A percentile compares a stretch with the other conserved stretches of the same genome.
Evolutionary conservation across 2,888 invertebrate genomes (phyloP).

Genomic region (Oligia latruncula): DNA sequence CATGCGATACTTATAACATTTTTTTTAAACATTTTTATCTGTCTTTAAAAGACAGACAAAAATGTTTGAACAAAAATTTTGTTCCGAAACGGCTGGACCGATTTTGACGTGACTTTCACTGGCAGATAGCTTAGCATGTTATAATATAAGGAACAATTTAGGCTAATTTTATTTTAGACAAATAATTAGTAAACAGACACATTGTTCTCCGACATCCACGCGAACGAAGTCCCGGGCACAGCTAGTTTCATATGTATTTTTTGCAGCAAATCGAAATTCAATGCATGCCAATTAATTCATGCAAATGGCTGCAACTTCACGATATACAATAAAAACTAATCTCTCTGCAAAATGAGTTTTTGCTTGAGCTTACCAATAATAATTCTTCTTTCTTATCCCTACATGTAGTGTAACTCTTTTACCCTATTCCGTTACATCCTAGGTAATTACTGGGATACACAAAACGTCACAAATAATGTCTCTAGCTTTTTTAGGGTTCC

Average conservation of each 20-base stretch:
- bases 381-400: conserved; percentile 12
- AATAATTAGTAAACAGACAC: no score
- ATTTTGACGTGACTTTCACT: no score
- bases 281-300: conserved; percentile 43
- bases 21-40: no score
- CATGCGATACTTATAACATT: no score
- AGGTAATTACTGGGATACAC: conserved; percentile 43
- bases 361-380: neutral
- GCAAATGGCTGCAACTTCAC: conserved; percentile 33
- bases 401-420: conserved; percentile 16
- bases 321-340: conserved; percentile 33
- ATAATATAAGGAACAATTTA: no score
- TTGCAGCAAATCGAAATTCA: conserved; percentile 2
- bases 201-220: no score
- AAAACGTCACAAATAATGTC: conserved; percentile 39
- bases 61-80: no score
- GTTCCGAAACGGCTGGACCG: no score
- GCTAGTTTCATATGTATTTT: neutral
- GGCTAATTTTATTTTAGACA: no score
- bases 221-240: no score
- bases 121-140: no score
- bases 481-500: neutral
- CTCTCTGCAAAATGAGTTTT: conserved; percentile 16
- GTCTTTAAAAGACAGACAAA: no score
- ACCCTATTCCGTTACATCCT: conserved; percentile 2